phyloP scores from a whole-genome alignment of 2,888 invertebrate genomes.

The Microdon myrmicae region DNA sequence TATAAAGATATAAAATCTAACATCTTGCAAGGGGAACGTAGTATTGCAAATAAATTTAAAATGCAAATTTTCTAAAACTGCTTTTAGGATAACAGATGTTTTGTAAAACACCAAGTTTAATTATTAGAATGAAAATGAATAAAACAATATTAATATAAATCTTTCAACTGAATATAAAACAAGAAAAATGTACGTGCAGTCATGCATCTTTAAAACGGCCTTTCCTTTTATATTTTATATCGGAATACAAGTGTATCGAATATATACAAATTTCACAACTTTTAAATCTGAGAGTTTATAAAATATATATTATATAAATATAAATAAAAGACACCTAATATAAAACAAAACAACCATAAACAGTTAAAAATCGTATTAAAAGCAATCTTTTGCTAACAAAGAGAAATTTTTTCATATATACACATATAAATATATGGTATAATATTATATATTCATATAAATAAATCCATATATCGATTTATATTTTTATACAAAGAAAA shows the following conservation, averaged over 20 bases:
- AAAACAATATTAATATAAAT: constrained; percentile 46
- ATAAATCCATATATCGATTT: constrained; percentile 40
- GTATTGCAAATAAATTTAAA: too few species aligned
- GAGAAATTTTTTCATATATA: constrained; percentile 1
- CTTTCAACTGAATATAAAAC: constrained; percentile 30
- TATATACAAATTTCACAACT: constrained; percentile 21
- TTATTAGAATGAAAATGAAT: constrained; percentile 58
- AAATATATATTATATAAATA: constrained; percentile 1
- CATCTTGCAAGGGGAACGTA: too few species aligned
- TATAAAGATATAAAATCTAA: constrained; percentile 30
- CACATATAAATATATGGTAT: constrained; percentile 21
- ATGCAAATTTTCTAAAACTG: constrained; percentile 36
- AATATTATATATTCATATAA: constrained; percentile 25
- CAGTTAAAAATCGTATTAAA: constrained; percentile 13
- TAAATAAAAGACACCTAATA: background rate
- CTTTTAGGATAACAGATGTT: constrained; percentile 32
- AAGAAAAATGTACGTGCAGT: constrained; percentile 42
- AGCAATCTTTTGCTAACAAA: constrained; percentile 35
- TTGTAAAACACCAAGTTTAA: constrained; percentile 42
- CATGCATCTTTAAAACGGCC: constrained; percentile 45
- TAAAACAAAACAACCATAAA: constrained; percentile 15
- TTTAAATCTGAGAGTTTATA: constrained; percentile 29
- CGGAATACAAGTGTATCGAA: constrained; percentile 4
- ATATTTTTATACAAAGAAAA: constrained; percentile 43
- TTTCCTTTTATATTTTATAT: constrained; percentile 44